Conservation (phyloP, 1,140 invertebrate genomes). For the Anastrepha obliqua region DNA sequence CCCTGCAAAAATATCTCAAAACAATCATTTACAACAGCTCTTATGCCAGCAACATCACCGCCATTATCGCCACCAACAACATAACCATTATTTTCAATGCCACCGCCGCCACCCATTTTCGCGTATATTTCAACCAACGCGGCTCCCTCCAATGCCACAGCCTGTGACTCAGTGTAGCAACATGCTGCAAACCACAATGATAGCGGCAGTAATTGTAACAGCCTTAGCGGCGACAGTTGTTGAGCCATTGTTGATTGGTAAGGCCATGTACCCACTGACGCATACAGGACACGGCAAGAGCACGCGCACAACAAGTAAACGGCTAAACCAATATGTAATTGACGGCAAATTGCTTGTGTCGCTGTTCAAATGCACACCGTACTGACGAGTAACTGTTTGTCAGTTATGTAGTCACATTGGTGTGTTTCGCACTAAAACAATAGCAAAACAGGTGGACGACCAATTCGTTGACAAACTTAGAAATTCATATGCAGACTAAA, state of each 20-base stretch:
- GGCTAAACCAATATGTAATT: neutral
- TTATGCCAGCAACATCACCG: neutral
- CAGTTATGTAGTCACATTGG: neutral
- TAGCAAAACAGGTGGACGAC: neutral
- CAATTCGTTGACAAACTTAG: neutral
- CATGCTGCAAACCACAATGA: neutral
- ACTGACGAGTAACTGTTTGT: neutral
- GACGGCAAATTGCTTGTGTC: constrained; percentile 16
- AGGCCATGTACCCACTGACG: neutral
- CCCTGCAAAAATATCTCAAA: constrained; percentile 29
- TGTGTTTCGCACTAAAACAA: neutral
- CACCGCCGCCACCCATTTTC: neutral
- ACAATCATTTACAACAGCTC: constrained; percentile 5
- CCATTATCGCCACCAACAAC: neutral
- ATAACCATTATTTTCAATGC: neutral
- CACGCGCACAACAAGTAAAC: constrained; percentile 17
- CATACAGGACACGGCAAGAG: neutral
- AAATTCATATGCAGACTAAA: neutral
- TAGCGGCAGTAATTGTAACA: neutral
- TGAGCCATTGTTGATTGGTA: constrained; percentile 15
- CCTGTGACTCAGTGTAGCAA: neutral
- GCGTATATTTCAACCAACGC: no score
- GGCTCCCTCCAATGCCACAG: neutral
- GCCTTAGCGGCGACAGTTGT: constrained; percentile 10
- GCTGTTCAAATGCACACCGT: neutral